Conservation (phyloP, 2,888 invertebrate species). For the Steromphala cineraria region DNA sequence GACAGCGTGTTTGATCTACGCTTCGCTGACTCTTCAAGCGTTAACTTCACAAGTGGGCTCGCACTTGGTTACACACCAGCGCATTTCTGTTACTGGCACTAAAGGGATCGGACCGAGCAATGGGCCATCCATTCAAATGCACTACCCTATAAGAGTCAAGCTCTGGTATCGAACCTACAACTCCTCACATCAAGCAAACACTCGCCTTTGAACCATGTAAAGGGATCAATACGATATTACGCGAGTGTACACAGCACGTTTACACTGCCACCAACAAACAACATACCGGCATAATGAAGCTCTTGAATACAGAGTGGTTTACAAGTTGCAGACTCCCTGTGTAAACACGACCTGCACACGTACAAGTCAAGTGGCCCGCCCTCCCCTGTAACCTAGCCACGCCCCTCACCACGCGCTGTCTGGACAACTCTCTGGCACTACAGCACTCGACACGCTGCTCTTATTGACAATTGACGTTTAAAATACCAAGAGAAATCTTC, state of each 20-base stretch:
- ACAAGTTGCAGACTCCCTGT: too few species aligned
- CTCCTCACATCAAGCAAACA: background rate
- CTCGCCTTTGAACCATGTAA: background rate
- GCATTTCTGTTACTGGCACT: background rate
- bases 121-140: background rate
- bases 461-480: too few species aligned
- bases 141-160: background rate
- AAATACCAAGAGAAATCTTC: too few species aligned
- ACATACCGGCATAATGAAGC: too few species aligned
- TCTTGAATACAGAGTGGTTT: too few species aligned
- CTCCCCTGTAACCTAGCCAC: too few species aligned
- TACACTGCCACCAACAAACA: too few species aligned
- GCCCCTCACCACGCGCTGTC: too few species aligned
- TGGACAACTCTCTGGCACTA: too few species aligned
- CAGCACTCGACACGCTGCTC: too few species aligned
- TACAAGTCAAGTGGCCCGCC: too few species aligned
- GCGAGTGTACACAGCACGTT: background rate
- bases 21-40: background rate
- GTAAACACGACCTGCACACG: too few species aligned
- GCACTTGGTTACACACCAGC: background rate
- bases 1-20: conserved; percentile 19
- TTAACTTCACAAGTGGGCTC: conserved; percentile 4
- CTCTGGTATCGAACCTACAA: background rate
- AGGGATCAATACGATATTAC: conserved; percentile 11
- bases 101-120: background rate